Conservation (phyloP, 2,888 invertebrate genomes). For the Chrysolina americana region DNA sequence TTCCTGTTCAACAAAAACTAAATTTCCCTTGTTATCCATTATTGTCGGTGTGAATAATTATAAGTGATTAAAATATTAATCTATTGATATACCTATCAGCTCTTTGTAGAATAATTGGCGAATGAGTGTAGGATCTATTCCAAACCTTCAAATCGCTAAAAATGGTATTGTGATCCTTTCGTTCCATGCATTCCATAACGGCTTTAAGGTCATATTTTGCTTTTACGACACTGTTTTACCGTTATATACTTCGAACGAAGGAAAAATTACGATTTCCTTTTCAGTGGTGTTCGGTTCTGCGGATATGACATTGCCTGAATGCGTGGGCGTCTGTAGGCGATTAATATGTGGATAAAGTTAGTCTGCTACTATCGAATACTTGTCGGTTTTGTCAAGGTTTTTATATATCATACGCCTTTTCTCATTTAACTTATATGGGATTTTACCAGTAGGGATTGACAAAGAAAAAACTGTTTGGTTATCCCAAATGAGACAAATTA, state of each 20-base stretch:
- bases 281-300: slow-evolving; percentile 25
- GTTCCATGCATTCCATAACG: background rate
- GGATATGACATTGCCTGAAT: slow-evolving; percentile 35
- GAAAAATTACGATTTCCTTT: slow-evolving; percentile 20
- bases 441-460: no score
- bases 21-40: no score
- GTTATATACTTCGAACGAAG: slow-evolving; percentile 18
- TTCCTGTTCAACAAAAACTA: no score
- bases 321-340: slow-evolving; percentile 30
- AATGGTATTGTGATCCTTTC: background rate
- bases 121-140: no score
- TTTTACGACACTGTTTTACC: background rate
- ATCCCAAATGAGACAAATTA: no score
- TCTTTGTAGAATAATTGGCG: no score
- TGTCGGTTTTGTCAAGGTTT: slow-evolving; percentile 16
- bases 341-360: slow-evolving; percentile 21
- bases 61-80: no score
- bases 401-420: background rate
- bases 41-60: no score
- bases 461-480: no score
- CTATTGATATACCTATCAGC: no score
- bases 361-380: slow-evolving; percentile 29
- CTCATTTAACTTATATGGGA: background rate
- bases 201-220: background rate
- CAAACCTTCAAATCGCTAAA: no score